phyloP scores from a whole-genome alignment of 92 coral and sea anemone genomes.

The Epizoanthus ramosus region DNA sequence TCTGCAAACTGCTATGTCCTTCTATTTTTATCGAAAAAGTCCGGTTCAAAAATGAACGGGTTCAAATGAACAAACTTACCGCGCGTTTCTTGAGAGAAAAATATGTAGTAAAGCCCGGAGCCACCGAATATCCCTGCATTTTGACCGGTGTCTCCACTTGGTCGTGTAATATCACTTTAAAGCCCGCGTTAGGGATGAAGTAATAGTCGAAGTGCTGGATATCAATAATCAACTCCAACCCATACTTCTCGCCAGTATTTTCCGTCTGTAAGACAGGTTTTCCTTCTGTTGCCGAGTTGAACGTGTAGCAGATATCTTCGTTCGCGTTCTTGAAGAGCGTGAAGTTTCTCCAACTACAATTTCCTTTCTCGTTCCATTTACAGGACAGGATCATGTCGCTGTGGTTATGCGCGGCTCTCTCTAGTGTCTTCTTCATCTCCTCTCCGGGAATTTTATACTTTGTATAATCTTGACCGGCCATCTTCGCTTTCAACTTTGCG shows the following conservation, averaged over 20 bases:
- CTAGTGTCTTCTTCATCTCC: constrained; percentile 53
- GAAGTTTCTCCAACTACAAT: constrained; percentile 70
- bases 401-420: constrained; percentile 73
- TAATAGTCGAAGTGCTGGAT: constrained; percentile 78
- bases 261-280: constrained; percentile 38
- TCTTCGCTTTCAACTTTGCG: constrained; percentile 37
- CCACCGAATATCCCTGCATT: constrained; percentile 83
- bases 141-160: constrained; percentile 84
- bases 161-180: constrained; percentile 80
- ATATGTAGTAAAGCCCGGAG: constrained; percentile 87
- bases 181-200: constrained; percentile 76
- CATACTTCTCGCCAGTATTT: constrained; percentile 68
- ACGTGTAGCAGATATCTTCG: constrained; percentile 79
- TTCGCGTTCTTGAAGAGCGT: constrained; percentile 72
- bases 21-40: no score
- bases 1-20: no score
- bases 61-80: constrained; percentile 43
- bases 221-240: constrained; percentile 71
- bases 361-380: constrained; percentile 54
- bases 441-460: constrained; percentile 29
- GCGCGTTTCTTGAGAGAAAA: constrained; percentile 71
- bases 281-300: constrained; percentile 71
- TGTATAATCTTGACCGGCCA: constrained; percentile 59
- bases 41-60: no score
- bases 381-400: constrained; percentile 80